Evolutionary conservation across 1,140 invertebrate species (phyloP).

Genomic region (Diorhabda carinulata): DNA sequence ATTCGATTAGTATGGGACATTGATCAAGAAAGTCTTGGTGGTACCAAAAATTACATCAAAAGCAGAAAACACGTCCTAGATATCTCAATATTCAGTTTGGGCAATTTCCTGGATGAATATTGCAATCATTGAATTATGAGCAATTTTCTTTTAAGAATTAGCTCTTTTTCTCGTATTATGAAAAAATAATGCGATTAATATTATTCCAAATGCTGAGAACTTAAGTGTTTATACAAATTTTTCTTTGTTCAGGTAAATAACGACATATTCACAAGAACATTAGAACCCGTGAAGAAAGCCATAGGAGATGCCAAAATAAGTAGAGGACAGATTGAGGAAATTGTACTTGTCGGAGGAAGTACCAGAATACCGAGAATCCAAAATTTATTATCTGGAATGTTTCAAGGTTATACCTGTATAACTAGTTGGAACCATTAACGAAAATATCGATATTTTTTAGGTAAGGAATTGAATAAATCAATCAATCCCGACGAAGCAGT

Average conservation of each 20-base stretch:
- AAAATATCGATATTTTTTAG: conserved; percentile 33
- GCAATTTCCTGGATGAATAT: no score
- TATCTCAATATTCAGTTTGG: no score
- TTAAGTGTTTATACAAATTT: not conserved
- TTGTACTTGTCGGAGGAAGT: conserved; percentile 45
- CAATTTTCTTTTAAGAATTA: no score
- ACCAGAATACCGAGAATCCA: conserved; percentile 63
- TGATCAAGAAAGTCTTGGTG: no score
- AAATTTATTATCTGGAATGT: conserved; percentile 57
- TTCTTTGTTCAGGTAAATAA: conserved; percentile 45
- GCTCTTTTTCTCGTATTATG: no score
- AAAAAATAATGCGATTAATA: not conserved
- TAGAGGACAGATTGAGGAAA: conserved; percentile 46
- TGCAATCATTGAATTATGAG: no score
- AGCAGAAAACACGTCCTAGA: no score
- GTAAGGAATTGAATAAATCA: conserved; percentile 64
- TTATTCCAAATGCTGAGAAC: not conserved
- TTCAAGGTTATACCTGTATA: conserved; percentile 38
- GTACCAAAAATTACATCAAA: no score
- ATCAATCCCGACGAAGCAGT: conserved; percentile 76
- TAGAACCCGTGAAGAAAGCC: conserved; percentile 58
- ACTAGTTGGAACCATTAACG: no score
- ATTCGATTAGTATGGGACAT: no score
- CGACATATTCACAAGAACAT: conserved; percentile 57
- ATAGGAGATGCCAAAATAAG: conserved; percentile 63